A percentile compares a stretch with the other conserved stretches of the same genome.
Evolutionary conservation across 2,797 vertebrate genomes (phyloP).

Genomic region (Sparidentex hasta): DNA sequence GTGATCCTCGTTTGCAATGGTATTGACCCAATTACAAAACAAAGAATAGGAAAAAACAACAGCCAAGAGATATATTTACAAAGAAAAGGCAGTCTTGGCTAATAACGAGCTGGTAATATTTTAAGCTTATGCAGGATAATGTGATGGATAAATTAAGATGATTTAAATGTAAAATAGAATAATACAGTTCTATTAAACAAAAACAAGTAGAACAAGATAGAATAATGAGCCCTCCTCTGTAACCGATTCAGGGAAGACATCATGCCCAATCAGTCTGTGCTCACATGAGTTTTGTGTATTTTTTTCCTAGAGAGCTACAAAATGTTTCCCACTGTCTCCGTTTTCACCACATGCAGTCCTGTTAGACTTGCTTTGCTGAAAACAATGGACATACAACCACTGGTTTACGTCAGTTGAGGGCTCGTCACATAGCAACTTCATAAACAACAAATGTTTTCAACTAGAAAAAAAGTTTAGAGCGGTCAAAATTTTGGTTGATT

Average conservation of each 20-base stretch:
- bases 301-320: background rate
- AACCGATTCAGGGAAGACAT: background rate
- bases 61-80: too few relatives aligned
- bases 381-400: slow-evolving; percentile 26
- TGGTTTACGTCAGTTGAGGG: slow-evolving; percentile 7
- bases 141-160: too few relatives aligned
- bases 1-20: too few relatives aligned
- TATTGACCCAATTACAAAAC: too few relatives aligned
- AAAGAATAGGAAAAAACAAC: too few relatives aligned
- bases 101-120: too few relatives aligned
- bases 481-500: background rate
- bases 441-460: slow-evolving; percentile 19
- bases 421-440: slow-evolving; percentile 54
- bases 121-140: too few relatives aligned
- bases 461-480: background rate
- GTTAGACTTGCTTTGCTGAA: background rate
- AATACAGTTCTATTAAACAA: too few relatives aligned
- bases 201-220: too few relatives aligned
- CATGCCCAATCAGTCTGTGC: too few relatives aligned
- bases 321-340: background rate
- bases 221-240: background rate
- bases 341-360: background rate
- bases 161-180: too few relatives aligned
- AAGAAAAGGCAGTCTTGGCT: too few relatives aligned
- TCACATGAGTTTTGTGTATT: background rate